Evolutionary conservation across 1,140 invertebrate genomes (phyloP).

Genomic region (Aradophagus sp.): DNA sequence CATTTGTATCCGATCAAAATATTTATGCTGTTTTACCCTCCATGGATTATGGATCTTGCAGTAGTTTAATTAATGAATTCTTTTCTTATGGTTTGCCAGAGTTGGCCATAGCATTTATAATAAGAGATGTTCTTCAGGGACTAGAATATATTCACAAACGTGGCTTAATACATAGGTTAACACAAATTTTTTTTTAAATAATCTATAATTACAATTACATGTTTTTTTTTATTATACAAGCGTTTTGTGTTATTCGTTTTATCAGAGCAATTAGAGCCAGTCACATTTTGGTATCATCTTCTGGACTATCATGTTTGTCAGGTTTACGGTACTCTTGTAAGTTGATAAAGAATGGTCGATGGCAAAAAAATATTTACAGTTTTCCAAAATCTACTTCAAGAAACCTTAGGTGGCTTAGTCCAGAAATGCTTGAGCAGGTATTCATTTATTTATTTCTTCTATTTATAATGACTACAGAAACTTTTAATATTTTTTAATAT

Average conservation of each 20-base stretch:
- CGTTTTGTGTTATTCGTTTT: too few relatives aligned
- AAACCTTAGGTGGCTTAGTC: conserved; percentile 91
- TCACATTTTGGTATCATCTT: conserved; percentile 85
- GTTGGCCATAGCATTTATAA: conserved; percentile 84
- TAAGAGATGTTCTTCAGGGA: conserved; percentile 85
- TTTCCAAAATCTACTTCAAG: conserved; percentile 82
- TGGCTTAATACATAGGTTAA: conserved; percentile 92
- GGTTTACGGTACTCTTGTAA: conserved; percentile 86
- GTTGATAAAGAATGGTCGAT: conserved; percentile 82
- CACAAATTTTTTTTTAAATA: too few relatives aligned
- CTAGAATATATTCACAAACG: conserved; percentile 89
- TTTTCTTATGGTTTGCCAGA: conserved; percentile 88
- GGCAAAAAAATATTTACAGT: conserved; percentile 81
- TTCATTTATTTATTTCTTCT: conserved; percentile 5
- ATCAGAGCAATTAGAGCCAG: conserved; percentile 86
- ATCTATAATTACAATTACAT: too few relatives aligned
- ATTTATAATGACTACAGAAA: neutral
- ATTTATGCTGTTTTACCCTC: conserved; percentile 87
- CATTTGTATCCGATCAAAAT: conserved; percentile 83
- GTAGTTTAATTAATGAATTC: conserved; percentile 84
- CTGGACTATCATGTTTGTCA: conserved; percentile 82
- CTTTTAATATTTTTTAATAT: too few relatives aligned
- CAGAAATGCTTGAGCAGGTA: conserved; percentile 91
- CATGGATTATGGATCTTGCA: conserved; percentile 87
- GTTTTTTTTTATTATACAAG: too few relatives aligned